Conservation (phyloP, 2,888 invertebrate genomes). For the Bhutanitis thaidina region DNA sequence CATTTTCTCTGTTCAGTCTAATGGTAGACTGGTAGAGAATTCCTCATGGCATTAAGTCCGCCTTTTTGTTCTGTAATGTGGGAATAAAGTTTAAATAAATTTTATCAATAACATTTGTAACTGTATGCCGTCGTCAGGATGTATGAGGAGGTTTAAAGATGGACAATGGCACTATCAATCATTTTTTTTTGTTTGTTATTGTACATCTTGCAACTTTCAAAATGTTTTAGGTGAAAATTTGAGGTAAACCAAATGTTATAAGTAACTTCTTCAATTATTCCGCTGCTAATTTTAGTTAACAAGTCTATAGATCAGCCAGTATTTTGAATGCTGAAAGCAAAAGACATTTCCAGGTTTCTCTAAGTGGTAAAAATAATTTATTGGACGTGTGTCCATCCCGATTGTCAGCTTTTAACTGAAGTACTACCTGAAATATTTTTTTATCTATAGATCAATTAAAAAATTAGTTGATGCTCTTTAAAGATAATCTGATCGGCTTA, state of each 20-base stretch:
- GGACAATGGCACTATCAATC: constrained; percentile 36
- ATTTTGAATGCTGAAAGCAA: constrained; percentile 50
- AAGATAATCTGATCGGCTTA: too few relatives aligned
- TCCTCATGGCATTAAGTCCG: too few relatives aligned
- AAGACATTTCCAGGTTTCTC: constrained; percentile 45
- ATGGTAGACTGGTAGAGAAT: too few relatives aligned
- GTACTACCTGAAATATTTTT: constrained; percentile 61
- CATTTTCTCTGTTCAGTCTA: too few relatives aligned
- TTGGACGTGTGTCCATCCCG: constrained; percentile 50
- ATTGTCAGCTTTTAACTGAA: constrained; percentile 53
- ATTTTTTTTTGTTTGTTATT: constrained; percentile 18
- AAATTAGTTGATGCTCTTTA: too few relatives aligned
- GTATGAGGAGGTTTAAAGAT: constrained; percentile 46
- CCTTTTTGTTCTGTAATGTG: too few relatives aligned
- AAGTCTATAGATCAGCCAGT: constrained; percentile 51
- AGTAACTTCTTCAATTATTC: constrained; percentile 64
- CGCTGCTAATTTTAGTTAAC: constrained; percentile 71
- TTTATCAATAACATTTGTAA: constrained; percentile 58
- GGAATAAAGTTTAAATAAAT: too few relatives aligned
- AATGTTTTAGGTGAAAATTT: constrained; percentile 39
- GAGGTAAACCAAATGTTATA: constrained; percentile 68
- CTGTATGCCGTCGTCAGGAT: constrained; percentile 42
- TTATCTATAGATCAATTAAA: too few relatives aligned
- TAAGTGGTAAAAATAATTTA: constrained; percentile 60
- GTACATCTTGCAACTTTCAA: constrained; percentile 28